These are phyloP conservation scores for Percina caprodes DNA, from an alignment of 2,113 vertebrate genomes.

Conservation along the genomic window DNA sequence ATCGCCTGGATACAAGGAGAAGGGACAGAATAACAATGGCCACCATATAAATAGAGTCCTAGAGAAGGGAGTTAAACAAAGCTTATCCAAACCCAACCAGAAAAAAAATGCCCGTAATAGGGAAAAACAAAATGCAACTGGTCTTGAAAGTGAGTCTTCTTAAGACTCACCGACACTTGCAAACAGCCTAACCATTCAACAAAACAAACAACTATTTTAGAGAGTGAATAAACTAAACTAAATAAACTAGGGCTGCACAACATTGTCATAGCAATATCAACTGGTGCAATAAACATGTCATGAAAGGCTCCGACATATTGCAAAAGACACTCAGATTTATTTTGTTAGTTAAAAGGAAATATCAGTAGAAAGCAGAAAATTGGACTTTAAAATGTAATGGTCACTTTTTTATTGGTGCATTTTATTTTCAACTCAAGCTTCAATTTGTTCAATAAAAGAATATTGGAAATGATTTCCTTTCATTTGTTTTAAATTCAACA, in stretches of 20 bases:
- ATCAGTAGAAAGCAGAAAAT: no score
- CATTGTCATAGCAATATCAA: no score
- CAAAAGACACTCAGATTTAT: no score
- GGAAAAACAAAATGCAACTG: neutral
- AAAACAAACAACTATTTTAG: slow-evolving; percentile 9
- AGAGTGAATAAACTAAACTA: slow-evolving; percentile 6
- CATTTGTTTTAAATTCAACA: no score
- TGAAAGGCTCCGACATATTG: no score
- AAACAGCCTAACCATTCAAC: neutral
- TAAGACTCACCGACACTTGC: neutral
- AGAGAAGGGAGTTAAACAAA: slow-evolving; percentile 1
- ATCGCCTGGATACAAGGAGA: slow-evolving; percentile 85
- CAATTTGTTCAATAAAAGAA: no score
- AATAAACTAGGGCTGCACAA: neutral
- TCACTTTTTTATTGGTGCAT: no score
- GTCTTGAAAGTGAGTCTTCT: neutral
- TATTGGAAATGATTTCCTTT: no score
- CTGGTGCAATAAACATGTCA: no score
- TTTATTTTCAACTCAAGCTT: no score
- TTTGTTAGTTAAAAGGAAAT: no score
- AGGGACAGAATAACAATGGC: neutral
- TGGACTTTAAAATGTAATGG: no score
- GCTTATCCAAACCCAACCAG: neutral
- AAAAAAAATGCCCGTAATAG: neutral
- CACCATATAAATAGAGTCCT: neutral